Evolutionary conservation across 2,113 vertebrate species (phyloP).

Genomic region (Megalops atlanticus): DNA sequence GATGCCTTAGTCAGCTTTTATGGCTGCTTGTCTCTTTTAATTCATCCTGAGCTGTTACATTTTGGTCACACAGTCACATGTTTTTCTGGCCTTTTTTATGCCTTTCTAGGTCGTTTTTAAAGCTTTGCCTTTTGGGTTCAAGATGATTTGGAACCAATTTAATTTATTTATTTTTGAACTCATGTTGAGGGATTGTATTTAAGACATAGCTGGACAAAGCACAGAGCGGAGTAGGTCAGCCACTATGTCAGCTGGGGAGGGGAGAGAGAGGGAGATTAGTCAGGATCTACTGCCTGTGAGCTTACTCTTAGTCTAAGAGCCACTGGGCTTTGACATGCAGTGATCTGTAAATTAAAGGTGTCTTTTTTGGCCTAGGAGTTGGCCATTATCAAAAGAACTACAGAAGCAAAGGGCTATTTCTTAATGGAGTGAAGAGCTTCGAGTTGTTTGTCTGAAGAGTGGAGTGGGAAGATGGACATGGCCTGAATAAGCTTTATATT

Average conservation of each 20-base stretch:
- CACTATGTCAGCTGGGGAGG: neutral
- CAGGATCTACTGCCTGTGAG: neutral
- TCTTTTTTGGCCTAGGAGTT: neutral
- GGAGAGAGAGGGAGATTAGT: neutral
- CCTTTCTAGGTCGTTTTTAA: neutral
- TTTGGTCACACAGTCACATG: slow-evolving; percentile 3
- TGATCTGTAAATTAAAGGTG: too few species aligned
- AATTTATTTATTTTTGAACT: slow-evolving; percentile 8
- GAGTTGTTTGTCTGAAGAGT: slow-evolving; percentile 44
- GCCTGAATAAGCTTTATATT: slow-evolving; percentile 50
- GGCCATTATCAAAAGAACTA: neutral
- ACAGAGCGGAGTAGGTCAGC: neutral
- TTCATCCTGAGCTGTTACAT: slow-evolving; percentile 33
- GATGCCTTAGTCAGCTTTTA: slow-evolving; percentile 5
- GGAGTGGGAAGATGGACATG: slow-evolving; percentile 35
- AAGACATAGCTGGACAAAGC: neutral
- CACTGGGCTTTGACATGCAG: neutral
- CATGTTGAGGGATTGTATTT: neutral
- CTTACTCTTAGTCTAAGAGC: neutral
- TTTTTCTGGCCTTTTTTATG: slow-evolving; percentile 25
- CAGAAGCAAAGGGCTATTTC: slow-evolving; percentile 4
- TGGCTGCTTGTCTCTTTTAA: neutral
- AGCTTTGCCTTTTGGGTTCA: neutral
- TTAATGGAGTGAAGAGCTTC: slow-evolving; percentile 35
- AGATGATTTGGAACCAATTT: neutral